phyloP scores from a whole-genome alignment of 92 coral and sea anemone species.

The Diadumene lineata region DNA sequence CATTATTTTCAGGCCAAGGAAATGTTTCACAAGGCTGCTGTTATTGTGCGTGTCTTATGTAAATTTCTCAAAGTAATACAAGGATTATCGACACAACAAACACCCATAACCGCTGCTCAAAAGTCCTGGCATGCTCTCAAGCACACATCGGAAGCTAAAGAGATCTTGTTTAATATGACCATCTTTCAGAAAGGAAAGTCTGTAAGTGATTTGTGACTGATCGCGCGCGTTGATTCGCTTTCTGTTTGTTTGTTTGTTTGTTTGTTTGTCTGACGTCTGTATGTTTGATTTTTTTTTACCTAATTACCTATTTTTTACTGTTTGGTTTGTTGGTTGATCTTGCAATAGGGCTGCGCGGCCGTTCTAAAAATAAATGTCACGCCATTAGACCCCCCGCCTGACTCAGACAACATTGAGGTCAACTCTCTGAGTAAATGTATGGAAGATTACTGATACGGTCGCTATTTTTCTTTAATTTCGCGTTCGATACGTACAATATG shows the following conservation, averaged over 20 bases:
- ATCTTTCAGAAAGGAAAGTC: slow-evolving; percentile 80
- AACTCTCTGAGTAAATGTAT: no score
- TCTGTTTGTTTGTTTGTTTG: background rate
- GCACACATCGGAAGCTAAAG: slow-evolving; percentile 77
- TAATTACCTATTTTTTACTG: background rate
- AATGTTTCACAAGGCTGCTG: slow-evolving; percentile 64
- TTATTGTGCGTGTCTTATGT: slow-evolving; percentile 53
- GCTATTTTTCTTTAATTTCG: no score
- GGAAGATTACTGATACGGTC: no score
- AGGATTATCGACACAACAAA: slow-evolving; percentile 46
- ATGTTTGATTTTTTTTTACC: background rate
- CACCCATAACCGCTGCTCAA: slow-evolving; percentile 86
- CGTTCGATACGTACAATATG: no score
- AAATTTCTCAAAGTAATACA: slow-evolving; percentile 56
- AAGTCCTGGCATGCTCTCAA: slow-evolving; percentile 74
- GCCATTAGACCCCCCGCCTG: no score
- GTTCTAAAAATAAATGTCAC: no score
- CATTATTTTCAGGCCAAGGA: slow-evolving; percentile 48
- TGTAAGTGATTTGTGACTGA: slow-evolving; percentile 74
- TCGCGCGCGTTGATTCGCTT: no score
- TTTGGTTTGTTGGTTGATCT: background rate
- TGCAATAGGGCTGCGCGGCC: no score
- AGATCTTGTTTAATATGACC: slow-evolving; percentile 85
- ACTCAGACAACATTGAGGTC: no score
- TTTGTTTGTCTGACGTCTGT: background rate